Conservation (phyloP, 2,797 vertebrate genomes). For the Lateolabrax maculatus region DNA sequence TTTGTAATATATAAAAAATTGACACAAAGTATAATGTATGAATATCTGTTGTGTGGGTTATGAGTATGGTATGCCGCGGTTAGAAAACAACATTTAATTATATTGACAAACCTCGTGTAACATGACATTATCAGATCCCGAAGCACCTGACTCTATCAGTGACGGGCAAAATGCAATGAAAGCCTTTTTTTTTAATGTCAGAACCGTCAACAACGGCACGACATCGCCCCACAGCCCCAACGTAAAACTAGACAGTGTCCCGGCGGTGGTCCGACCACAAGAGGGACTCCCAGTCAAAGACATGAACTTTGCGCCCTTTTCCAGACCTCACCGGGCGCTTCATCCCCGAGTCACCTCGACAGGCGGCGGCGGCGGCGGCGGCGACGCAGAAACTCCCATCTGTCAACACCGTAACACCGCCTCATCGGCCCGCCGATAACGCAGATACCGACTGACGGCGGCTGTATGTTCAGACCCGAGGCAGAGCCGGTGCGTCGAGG, state of each 20-base stretch:
- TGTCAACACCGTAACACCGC: neutral
- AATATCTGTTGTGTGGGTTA: neutral
- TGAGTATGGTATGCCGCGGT: neutral
- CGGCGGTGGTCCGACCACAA: conserved; percentile 32
- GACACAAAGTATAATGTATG: neutral
- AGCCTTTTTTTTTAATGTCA: neutral
- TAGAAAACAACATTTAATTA: neutral
- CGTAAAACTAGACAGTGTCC: neutral
- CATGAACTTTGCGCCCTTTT: conserved; percentile 47
- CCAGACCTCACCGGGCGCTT: neutral
- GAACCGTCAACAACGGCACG: neutral
- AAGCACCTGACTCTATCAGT: too few relatives aligned
- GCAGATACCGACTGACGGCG: neutral
- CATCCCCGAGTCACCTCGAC: neutral
- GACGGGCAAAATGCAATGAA: neutral
- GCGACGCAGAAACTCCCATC: too few relatives aligned
- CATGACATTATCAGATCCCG: too few relatives aligned
- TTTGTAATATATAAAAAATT: neutral
- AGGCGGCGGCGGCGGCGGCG: fast-evolving
- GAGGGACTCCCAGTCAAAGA: conserved; percentile 58
- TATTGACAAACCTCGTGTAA: neutral
- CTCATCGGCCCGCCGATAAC: neutral
- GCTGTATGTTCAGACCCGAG: neutral
- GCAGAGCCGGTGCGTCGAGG: neutral
- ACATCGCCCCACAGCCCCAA: too few relatives aligned